Evolutionary conservation across 2,888 invertebrate genomes (phyloP).

Genomic region (Diaphora mendica): DNA sequence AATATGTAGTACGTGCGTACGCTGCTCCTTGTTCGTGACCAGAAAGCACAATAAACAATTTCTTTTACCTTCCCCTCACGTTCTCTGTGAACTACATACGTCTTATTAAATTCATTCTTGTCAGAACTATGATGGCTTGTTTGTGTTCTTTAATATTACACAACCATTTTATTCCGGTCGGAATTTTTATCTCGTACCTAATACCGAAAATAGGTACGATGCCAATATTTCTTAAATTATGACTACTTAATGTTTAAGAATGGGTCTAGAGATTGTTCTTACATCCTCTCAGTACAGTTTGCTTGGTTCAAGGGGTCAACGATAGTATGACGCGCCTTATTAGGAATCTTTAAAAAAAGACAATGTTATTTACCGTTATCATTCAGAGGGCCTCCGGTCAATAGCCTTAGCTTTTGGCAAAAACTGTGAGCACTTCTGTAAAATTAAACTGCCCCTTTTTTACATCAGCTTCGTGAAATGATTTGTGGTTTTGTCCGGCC

Average conservation of each 20-base stretch:
- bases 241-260: not conserved
- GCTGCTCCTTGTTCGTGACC: constrained; percentile 72
- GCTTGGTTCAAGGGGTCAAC: not conserved
- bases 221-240: not conserved
- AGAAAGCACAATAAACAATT: constrained; percentile 61
- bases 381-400: constrained; percentile 53
- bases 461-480: constrained; percentile 47
- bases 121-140: constrained; percentile 42
- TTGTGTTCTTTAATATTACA: constrained; percentile 26
- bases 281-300: not conserved
- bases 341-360: constrained; percentile 1
- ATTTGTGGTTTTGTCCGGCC: constrained; percentile 39
- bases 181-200: not conserved
- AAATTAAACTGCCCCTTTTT: constrained; percentile 61
- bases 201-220: too few species aligned
- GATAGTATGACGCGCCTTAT: not conserved
- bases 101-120: constrained; percentile 57
- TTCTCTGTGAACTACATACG: constrained; percentile 60
- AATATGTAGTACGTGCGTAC: constrained; percentile 59
- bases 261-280: not conserved
- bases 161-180: not conserved
- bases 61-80: constrained; percentile 68
- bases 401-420: constrained; percentile 55
- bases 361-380: constrained; percentile 60
- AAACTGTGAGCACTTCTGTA: constrained; percentile 58